Base-by-base conservation (phyloP, 30 jellyfish, hydroid and myxozoan species). In the Kudoa iwatai region DNA sequence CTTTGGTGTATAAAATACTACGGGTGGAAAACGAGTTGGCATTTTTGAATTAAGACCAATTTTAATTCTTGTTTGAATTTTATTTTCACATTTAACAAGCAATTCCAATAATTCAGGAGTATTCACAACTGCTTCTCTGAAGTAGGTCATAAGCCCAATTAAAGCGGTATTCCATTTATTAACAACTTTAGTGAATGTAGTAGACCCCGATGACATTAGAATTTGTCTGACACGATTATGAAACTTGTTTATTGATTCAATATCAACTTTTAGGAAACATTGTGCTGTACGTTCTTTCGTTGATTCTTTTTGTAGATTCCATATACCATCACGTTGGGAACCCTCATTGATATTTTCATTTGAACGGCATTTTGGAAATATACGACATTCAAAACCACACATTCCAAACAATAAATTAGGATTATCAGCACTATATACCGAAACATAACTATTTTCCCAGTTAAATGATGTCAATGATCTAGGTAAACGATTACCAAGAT, bases 11-110 rank as follows among this genome's bases (percentile, higher is more conserved):
- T 77, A 77, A 48, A 77, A 77, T 1, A 77, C 96, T 10, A 77
- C 96, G 1, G 96, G 96, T 0, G 96, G 96, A 26, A 77, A 77
- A 3, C 96, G 88, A 48, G 85, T 62, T 21, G 96, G 96, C 96
- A 77, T 77, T 48, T 77, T 77, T 33, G 96, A 77, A 43, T 77
- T 77, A 48, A 77, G 47, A 6, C 96, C 96, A 47, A 77, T 77
- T 62, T 77, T 77, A 45, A 77, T 77, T 45, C 96, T 84, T 11
- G 96, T 77, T 45, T 77, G 96, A 25, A 77, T 77, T 88, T 77
- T 77, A 62, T 77, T 77, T 60, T 77, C 96, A 34, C 96, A 77
- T 28, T 77, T 77, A 40, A 77, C 96, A 17, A 77, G 74, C 23
- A 77, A 48, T 36, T 77, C 96, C 13, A 77, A 64, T 62, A 77